Conservation (phyloP, 1,140 invertebrate genomes). For the Lepidotrigona ventralis region DNA sequence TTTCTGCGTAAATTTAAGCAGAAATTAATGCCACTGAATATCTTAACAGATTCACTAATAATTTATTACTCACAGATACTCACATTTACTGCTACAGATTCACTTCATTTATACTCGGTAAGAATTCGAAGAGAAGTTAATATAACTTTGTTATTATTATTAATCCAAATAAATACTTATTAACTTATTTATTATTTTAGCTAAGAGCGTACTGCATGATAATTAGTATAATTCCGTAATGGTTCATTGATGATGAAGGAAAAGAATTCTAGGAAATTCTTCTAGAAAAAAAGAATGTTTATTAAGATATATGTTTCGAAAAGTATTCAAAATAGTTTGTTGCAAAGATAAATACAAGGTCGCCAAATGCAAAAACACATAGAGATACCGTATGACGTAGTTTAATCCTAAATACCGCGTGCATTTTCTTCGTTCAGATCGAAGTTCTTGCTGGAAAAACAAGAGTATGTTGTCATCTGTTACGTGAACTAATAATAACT, state of each 20-base stretch:
- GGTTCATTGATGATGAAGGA: background rate
- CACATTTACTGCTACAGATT: background rate
- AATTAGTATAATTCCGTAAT: background rate
- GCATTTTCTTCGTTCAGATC: background rate
- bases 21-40: background rate
- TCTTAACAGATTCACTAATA: background rate
- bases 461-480: background rate
- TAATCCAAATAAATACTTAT: background rate
- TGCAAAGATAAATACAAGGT: background rate
- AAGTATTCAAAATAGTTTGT: background rate
- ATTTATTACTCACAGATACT: background rate
- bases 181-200: background rate
- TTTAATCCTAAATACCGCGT: background rate
- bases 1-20: background rate
- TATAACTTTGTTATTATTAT: background rate
- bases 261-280: no score
- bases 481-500: background rate
- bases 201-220: background rate
- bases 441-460: background rate
- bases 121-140: background rate
- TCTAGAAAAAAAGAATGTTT: background rate
- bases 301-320: no score
- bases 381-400: background rate
- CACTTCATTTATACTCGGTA: background rate
- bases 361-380: background rate